These are phyloP conservation scores for Zenarchopterus dispar DNA, from an alignment of 2,797 vertebrate genomes.

Conservation along the genomic window DNA sequence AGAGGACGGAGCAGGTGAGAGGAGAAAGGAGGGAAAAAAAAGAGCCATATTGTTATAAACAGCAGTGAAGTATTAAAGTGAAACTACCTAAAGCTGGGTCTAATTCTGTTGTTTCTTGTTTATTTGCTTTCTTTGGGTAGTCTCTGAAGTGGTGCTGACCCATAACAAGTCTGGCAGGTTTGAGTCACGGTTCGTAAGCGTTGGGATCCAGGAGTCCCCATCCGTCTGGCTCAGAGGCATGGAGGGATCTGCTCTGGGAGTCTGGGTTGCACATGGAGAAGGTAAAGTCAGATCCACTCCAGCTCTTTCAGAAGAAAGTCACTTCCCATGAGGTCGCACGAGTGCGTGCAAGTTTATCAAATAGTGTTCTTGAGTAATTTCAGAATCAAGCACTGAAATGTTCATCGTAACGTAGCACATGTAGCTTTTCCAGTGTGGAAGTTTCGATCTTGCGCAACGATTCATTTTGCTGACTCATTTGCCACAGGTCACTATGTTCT, in stretches of 20 bases:
- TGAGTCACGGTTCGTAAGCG: conserved; percentile 90
- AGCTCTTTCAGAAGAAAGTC: neutral
- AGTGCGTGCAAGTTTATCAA: too few species aligned
- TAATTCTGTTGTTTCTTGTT: neutral
- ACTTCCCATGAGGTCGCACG: too few species aligned
- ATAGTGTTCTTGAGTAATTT: neutral
- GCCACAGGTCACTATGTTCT: conserved; percentile 18
- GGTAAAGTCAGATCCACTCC: conserved; percentile 72
- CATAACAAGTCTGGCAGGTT: conserved; percentile 90
- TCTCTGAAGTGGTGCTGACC: conserved; percentile 81
- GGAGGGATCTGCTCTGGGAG: conserved; percentile 88
- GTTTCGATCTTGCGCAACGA: conserved; percentile 17
- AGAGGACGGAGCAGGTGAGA: conserved; percentile 59
- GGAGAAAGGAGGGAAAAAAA: neutral
- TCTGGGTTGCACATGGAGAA: conserved; percentile 95
- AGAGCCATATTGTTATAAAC: too few species aligned
- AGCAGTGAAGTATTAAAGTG: too few species aligned
- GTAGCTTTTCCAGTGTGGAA: neutral
- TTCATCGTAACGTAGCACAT: neutral
- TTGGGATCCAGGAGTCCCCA: conserved; percentile 84
- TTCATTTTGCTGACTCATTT: conserved; percentile 21
- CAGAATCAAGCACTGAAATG: too few species aligned
- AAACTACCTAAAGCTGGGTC: too few species aligned
- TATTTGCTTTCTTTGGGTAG: conserved; percentile 36
- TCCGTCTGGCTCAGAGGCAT: conserved; percentile 90